Evolutionary conservation across 2,888 invertebrate species (phyloP), one percentile per base, ranked within the genome.

Genomic region (Cremastinae sp.): DNA sequence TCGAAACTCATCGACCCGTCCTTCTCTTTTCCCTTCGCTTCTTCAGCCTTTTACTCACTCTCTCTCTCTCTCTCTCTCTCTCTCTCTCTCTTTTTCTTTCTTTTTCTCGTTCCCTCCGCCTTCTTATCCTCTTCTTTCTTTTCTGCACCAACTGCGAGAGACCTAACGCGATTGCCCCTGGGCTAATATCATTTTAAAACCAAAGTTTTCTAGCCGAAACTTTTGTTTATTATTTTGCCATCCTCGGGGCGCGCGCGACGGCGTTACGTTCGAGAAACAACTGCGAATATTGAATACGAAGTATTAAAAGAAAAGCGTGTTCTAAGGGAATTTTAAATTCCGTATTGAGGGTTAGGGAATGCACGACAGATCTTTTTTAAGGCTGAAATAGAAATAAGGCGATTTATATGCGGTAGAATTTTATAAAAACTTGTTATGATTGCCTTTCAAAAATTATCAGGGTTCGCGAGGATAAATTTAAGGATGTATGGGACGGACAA

Each of bases 101-200:
- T 49, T n/a, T 34, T 45, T 10, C 41, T 68, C 68, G 53, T 56
- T 62, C 28, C n/a, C 49, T 58, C 45, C 12, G 16, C 41, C 38
- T 22, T 47, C 38, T 20, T 53, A 53, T 16, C 34, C 28, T 14
- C 51, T 59, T 49, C 47, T 69, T 36, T 51, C 28, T 62, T 14
- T 54, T 51, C 54, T 18, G 38, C 43, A 36, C 66, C 69, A 36
- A 54, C 68, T 47, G 54, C 61, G 20, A 38, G 56, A 73, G 66
- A 75, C 59, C 79, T 71, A 71, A 59, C 62, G 18, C 56, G 62
- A 69, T 69, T 69, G 76, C 70, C 74, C 74, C 54, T 69, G 70
- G 78, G 79, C 78, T 85, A 86, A 88, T 86, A 87, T 86, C 85
- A 86, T 88, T 88, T 87, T 87, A 86, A 87, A 88, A 87, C 84